These are phyloP conservation scores for Cochlearius cochlearius DNA, from an alignment of 2,113 vertebrate species.

Conservation along the genomic window DNA sequence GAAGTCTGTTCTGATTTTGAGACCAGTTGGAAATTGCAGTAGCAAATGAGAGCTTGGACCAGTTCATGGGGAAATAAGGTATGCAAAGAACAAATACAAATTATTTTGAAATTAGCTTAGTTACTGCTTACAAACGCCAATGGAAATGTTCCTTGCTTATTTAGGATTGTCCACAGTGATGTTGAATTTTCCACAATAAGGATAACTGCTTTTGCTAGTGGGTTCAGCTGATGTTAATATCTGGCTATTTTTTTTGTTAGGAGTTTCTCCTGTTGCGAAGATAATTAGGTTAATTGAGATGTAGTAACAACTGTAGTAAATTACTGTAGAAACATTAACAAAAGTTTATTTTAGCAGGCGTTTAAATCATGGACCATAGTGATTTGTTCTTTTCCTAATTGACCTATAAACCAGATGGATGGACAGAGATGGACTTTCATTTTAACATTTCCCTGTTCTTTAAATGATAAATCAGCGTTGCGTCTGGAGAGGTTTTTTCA, in stretches of 20 bases:
- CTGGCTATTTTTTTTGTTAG: not conserved
- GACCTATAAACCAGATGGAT: not conserved
- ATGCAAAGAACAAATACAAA: not conserved
- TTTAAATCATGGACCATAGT: not conserved
- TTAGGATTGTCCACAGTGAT: not conserved
- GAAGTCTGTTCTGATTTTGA: not conserved
- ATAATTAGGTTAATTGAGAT: not conserved
- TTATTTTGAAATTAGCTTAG: not conserved
- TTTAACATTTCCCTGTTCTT: not conserved
- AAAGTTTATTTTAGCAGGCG: not conserved
- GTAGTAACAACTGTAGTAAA: not conserved
- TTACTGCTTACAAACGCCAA: not conserved
- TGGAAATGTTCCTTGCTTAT: not conserved
- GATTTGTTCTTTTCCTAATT: not conserved
- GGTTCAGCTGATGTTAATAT: not conserved
- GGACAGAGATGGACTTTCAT: not conserved
- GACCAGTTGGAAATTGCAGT: not conserved
- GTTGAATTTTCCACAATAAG: not conserved
- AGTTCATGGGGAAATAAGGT: not conserved
- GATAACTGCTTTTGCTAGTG: not conserved
- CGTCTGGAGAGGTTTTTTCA: not conserved
- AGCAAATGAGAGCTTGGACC: not conserved
- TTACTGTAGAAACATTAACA: not conserved
- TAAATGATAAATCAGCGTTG: not conserved
- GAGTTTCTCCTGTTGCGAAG: not conserved